Percentiles rank a stretch among this genome's conserved stretches.
Conservation (phyloP, 2,888 invertebrate genomes). For the Epiblema foenella region DNA sequence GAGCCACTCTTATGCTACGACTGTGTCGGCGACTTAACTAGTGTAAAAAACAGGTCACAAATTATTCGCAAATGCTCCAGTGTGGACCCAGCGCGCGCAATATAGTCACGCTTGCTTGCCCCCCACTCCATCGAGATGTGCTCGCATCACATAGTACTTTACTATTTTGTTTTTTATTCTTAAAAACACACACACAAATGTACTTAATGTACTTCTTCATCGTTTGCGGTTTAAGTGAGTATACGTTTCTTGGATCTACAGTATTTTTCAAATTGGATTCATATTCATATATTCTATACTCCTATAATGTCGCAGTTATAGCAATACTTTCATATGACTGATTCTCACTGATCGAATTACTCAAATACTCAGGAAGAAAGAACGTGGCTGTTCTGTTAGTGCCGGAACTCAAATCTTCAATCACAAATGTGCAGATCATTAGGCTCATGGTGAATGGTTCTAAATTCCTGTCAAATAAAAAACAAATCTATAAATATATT, state of each 20-base stretch:
- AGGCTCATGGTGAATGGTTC: background rate
- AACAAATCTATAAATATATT: too few relatives aligned
- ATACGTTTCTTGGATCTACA: background rate
- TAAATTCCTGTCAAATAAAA: background rate
- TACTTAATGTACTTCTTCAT: constrained; percentile 11
- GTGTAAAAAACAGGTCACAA: background rate
- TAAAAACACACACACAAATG: constrained; percentile 9
- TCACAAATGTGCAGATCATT: constrained; percentile 6
- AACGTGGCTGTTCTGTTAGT: background rate
- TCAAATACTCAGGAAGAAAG: background rate
- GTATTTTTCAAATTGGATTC: background rate
- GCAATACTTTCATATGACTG: too few relatives aligned
- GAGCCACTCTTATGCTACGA: background rate
- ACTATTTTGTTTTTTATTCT: constrained; percentile 26
- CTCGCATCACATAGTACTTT: constrained; percentile 27
- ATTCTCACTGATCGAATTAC: background rate
- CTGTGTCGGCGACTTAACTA: background rate
- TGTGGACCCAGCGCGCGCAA: constrained; percentile 10
- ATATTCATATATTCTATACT: too few relatives aligned
- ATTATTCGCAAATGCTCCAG: constrained; percentile 1
- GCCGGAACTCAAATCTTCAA: background rate
- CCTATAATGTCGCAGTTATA: too few relatives aligned
- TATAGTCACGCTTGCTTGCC: constrained; percentile 30
- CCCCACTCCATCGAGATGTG: constrained; percentile 27
- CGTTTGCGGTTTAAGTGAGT: background rate